Percentiles rank a stretch among this genome's conserved stretches.
phyloP scores from a whole-genome alignment of 1,140 invertebrate species.

The Potamilus streckersoni region DNA sequence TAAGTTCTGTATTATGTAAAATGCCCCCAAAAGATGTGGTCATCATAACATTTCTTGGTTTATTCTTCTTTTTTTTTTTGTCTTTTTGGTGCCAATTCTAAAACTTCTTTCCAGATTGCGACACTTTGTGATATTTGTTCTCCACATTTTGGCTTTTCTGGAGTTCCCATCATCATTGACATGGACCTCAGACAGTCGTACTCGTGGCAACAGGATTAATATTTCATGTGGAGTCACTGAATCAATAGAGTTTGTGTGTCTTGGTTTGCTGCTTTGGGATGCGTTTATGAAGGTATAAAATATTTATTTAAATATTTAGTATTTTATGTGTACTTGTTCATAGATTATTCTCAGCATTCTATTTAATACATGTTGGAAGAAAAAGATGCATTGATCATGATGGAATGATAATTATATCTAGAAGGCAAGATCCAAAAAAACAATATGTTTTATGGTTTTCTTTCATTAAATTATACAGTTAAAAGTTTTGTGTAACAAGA shows the following conservation, averaged over 20 bases:
- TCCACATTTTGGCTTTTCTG: conserved; percentile 63
- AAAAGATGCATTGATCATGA: too few species aligned
- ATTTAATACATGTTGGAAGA: too few species aligned
- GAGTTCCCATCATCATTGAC: conserved; percentile 65
- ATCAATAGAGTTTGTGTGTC: conserved; percentile 56
- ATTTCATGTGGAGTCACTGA: conserved; percentile 61
- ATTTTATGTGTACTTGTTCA: too few species aligned
- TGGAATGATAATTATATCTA: too few species aligned
- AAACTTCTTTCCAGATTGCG: conserved; percentile 38
- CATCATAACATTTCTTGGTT: not conserved
- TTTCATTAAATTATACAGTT: too few species aligned
- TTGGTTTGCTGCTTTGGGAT: conserved; percentile 57
- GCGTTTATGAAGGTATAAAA: conserved; percentile 52
- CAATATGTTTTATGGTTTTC: too few species aligned
- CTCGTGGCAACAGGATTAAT: conserved; percentile 30
- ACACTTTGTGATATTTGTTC: conserved; percentile 48
- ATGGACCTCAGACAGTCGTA: conserved; percentile 58
- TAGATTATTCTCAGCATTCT: too few species aligned
- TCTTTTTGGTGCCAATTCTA: not conserved
- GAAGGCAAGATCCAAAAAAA: too few species aligned
- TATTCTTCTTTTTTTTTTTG: too few species aligned
- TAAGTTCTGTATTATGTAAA: not conserved
- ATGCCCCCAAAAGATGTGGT: not conserved
- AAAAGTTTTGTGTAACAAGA: too few species aligned
- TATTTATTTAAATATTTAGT: too few species aligned